A percentile compares a stretch with the other conserved stretches of the same genome.
These are phyloP conservation scores for Crypturellus undulatus DNA, from an alignment of 2,113 vertebrate species.

Conservation along the genomic window DNA sequence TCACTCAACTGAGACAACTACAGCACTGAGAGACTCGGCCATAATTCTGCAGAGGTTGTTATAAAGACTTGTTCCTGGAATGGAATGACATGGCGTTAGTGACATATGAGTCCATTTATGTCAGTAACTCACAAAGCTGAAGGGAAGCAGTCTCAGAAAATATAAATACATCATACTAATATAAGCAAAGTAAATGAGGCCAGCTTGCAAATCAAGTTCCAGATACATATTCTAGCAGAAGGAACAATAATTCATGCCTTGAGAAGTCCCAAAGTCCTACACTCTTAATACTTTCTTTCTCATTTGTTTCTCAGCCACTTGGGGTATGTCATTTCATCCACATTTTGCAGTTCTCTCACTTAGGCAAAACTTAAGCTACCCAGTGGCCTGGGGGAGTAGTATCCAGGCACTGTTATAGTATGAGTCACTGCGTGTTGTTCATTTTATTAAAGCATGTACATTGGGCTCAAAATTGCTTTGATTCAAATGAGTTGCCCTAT, in stretches of 20 bases:
- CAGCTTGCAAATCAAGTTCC: background rate
- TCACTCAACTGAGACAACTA: conserved; percentile 94
- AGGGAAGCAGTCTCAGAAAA: background rate
- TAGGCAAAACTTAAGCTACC: conserved; percentile 13
- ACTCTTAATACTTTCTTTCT: background rate
- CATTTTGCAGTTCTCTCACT: background rate
- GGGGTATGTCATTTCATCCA: background rate
- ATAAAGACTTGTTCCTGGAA: conserved; percentile 88
- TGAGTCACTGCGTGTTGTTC: conserved; percentile 2
- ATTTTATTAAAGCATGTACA: background rate
- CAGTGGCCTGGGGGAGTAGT: background rate
- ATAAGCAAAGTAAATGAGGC: background rate
- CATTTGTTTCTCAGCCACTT: background rate
- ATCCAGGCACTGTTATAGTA: background rate
- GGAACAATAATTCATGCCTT: background rate
- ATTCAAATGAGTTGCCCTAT: conserved; percentile 15
- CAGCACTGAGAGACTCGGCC: conserved; percentile 89
- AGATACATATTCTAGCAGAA: background rate
- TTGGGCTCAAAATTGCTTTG: background rate
- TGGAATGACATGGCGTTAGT: background rate
- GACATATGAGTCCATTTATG: background rate
- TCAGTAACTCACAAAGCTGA: background rate
- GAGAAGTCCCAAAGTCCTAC: background rate
- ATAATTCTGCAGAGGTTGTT: conserved; percentile 88
- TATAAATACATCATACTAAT: background rate